Percentiles rank a stretch among this genome's conserved stretches.
Conservation (phyloP, 2,113 vertebrate species). For the Melospiza georgiana region DNA sequence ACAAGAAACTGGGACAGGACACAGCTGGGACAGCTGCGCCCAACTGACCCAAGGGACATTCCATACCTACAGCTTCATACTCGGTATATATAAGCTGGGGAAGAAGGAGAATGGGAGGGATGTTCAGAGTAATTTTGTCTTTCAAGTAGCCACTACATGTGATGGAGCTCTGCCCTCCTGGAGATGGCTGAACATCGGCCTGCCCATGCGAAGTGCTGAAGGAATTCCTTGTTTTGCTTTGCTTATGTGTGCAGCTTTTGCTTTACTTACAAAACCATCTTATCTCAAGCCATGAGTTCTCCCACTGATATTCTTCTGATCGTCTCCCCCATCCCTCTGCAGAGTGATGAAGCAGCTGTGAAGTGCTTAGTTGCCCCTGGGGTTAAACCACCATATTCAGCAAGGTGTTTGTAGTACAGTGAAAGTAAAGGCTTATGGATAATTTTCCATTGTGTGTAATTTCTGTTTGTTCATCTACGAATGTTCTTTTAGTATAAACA, state of each 20-base stretch:
- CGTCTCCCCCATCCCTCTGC: neutral
- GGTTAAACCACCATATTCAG: neutral
- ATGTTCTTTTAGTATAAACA: neutral
- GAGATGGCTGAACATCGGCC: neutral
- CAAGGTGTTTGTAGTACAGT: neutral
- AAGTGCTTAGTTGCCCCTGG: neutral
- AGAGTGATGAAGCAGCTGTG: neutral
- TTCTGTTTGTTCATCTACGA: neutral
- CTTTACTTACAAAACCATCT: neutral
- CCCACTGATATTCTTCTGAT: neutral
- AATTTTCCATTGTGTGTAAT: neutral
- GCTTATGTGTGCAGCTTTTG: neutral
- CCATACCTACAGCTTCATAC: neutral
- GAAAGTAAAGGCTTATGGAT: neutral
- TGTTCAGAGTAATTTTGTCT: neutral
- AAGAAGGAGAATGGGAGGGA: neutral
- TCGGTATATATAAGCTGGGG: no score
- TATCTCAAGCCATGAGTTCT: neutral
- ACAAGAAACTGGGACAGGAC: neutral
- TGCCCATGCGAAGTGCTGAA: neutral
- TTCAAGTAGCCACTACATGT: fast-evolving
- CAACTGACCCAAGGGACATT: neutral
- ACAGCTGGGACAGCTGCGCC: neutral
- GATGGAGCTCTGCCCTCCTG: neutral
- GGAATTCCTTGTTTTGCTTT: neutral